These are phyloP conservation scores for Rhagophthalmus giganteus DNA, from an alignment of 2,888 invertebrate genomes.

Conservation along the genomic window DNA sequence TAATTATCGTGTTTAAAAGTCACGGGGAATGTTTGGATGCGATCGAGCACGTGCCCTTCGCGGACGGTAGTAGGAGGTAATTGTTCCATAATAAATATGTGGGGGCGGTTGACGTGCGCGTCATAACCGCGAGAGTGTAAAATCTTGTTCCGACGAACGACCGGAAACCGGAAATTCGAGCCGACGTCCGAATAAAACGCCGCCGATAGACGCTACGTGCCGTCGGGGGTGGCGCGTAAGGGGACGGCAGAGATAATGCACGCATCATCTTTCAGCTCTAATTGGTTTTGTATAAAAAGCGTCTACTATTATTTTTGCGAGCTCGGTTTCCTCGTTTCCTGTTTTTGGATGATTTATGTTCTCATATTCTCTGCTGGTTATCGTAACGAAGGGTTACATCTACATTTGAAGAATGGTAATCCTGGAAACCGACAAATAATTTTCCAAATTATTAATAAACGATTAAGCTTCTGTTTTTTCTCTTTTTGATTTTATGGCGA, in stretches of 20 bases:
- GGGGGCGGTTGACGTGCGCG: constrained; percentile 43
- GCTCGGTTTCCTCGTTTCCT: constrained; percentile 40
- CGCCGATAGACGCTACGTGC: constrained; percentile 28
- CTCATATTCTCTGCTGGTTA: constrained; percentile 9
- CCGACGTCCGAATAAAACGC: constrained; percentile 56
- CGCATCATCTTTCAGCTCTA: constrained; percentile 54
- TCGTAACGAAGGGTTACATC: constrained; percentile 17
- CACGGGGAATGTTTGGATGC: constrained; percentile 18
- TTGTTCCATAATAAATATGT: constrained; percentile 38
- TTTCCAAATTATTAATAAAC: background rate
- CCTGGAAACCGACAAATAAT: constrained; percentile 1
- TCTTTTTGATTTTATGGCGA: background rate
- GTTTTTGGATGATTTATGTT: constrained; percentile 31
- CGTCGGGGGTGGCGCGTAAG: constrained; percentile 33
- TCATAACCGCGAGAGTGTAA: constrained; percentile 55
- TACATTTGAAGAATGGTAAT: constrained; percentile 1
- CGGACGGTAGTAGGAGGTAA: constrained; percentile 20
- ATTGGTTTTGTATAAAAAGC: constrained; percentile 47
- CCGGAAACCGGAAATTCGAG: constrained; percentile 56
- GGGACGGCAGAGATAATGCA: constrained; percentile 35
- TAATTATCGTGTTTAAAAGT: constrained; percentile 28
- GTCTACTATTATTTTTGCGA: constrained; percentile 44
- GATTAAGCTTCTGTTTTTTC: background rate
- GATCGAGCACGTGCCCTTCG: constrained; percentile 23
- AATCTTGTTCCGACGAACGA: constrained; percentile 56